Evolutionary conservation across 1,140 invertebrate species (phyloP), one percentile per base, ranked within the genome.

Genomic region (Cotesia chilonis): DNA sequence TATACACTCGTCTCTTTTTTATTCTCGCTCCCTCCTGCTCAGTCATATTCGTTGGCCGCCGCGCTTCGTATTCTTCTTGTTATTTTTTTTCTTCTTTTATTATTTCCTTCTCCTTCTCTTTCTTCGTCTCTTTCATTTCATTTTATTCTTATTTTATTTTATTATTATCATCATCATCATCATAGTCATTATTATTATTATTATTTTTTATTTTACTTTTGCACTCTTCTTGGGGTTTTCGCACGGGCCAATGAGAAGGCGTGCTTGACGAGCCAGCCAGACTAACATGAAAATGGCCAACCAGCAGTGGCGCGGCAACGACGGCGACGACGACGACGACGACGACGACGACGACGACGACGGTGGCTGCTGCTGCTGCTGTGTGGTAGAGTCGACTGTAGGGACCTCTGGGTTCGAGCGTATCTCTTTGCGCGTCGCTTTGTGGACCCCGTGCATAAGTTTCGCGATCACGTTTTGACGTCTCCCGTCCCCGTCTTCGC

Each of bases 351-450:
- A 66, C 64, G 57, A 36, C 65, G 54, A 57, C n/a, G 41, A 47
- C 41, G 41, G 6, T 1, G 41, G 35, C 14, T 54, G 64, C n/a
- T 52, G 47, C 35, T n/a, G 47, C 38, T 12, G 37, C 41, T 47
- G 41, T 47, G 10, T 9, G 10, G 41, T 47, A 47, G 41, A 47
- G n/a, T 38, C 12, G 67, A 28, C 35, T 28, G 55, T 51, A 70
- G 57, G 37, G 57, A 41, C 57, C 57, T 80, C 82, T 87, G 83
- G 85, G 85, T 86, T 87, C 81, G 86, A 85, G 84, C 81, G 80
- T 85, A 89, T 89, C 89, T 91, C 90, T 91, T 89, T 92, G 91
- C 91, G 91, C 91, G 91, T 92, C 90, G 89, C 89, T 90, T 89
- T 91, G 90, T 91, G 89, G 90, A 91, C 90, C 90, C 91, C 90